These are phyloP conservation scores for Yponomeuta evonymella DNA, from an alignment of 2,888 invertebrate species.

Conservation along the genomic window DNA sequence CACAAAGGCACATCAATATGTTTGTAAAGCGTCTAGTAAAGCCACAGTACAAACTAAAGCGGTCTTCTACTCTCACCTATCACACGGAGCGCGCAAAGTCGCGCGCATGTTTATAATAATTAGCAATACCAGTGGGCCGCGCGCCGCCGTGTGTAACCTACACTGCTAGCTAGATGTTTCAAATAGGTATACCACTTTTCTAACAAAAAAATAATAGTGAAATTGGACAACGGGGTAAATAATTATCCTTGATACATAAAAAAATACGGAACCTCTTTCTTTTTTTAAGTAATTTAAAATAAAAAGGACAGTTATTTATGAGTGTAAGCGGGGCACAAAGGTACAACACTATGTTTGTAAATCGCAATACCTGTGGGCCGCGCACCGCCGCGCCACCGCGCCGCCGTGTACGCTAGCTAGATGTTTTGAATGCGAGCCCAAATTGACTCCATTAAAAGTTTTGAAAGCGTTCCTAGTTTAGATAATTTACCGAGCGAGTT, in stretches of 20 bases:
- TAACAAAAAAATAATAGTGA: too few species aligned
- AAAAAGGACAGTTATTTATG: neutral
- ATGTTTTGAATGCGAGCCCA: conserved; percentile 69
- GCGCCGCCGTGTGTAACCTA: too few species aligned
- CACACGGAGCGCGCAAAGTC: too few species aligned
- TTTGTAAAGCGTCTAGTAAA: conserved; percentile 45
- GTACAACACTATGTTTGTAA: conserved; percentile 52
- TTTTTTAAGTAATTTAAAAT: neutral
- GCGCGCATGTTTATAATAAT: too few species aligned
- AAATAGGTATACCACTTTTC: too few species aligned
- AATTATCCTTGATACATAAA: too few species aligned
- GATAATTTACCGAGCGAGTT: conserved; percentile 70
- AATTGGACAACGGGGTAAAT: too few species aligned
- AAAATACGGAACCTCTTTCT: too few species aligned
- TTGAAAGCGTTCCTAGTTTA: conserved; percentile 70
- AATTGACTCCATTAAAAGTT: conserved; percentile 76
- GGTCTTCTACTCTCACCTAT: too few species aligned
- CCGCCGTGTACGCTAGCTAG: conserved; percentile 38
- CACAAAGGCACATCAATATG: conserved; percentile 37
- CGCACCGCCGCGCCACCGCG: conserved; percentile 24
- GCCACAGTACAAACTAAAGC: too few species aligned
- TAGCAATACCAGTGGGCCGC: too few species aligned
- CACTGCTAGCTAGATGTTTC: too few species aligned
- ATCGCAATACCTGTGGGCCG: conserved; percentile 49
- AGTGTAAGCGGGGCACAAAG: neutral